Evolutionary conservation across 2,113 vertebrate species (phyloP).

Genomic region (Halcyon malimbica): DNA sequence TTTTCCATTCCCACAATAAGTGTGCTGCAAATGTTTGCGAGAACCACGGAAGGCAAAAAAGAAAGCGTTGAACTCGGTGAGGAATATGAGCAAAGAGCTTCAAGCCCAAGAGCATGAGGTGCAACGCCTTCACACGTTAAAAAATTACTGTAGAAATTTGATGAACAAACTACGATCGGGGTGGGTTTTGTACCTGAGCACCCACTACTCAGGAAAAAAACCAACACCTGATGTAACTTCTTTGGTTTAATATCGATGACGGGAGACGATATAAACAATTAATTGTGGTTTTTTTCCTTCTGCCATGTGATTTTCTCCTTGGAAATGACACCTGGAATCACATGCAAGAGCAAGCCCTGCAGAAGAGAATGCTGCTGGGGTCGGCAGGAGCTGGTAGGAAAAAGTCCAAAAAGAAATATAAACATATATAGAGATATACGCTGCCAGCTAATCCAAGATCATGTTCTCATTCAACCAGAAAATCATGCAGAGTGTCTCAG

Average conservation of each 20-base stretch:
- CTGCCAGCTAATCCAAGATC: conserved; percentile 45
- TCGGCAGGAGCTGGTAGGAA: not conserved
- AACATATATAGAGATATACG: not conserved
- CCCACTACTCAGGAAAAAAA: not conserved
- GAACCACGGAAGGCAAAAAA: not conserved
- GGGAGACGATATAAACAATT: not conserved
- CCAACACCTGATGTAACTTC: not conserved
- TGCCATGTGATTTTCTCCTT: conserved; percentile 7
- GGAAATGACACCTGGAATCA: not conserved
- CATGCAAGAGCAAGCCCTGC: conserved; percentile 26
- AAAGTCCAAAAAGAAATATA: not conserved
- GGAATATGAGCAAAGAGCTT: not conserved
- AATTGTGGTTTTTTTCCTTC: not conserved
- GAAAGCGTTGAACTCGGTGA: not conserved
- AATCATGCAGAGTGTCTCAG: not conserved
- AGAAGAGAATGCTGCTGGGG: not conserved
- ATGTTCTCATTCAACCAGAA: conserved; percentile 54
- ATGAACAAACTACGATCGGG: not conserved
- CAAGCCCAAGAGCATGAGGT: not conserved
- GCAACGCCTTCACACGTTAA: not conserved
- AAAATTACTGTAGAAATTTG: not conserved
- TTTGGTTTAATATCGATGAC: not conserved
- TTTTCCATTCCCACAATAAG: not conserved
- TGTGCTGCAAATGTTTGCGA: not conserved
- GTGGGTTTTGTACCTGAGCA: not conserved